These are phyloP conservation scores for Actenoides lindsayi DNA, from an alignment of 2,113 vertebrate species.

Conservation along the genomic window DNA sequence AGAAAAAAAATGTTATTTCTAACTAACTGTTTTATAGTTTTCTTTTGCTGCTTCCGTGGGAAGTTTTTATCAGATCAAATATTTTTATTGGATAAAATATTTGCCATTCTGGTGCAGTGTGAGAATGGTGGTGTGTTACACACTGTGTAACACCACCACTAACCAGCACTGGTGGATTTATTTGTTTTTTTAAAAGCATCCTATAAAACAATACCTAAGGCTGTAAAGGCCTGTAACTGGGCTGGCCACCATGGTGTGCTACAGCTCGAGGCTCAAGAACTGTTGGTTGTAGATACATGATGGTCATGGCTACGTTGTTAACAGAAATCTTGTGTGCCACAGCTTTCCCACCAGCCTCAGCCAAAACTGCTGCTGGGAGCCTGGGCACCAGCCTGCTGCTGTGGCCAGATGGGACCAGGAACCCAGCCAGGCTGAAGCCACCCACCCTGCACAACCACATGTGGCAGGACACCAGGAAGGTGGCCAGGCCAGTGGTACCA, in stretches of 20 bases:
- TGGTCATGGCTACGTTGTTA: fast-evolving
- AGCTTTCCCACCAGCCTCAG: background rate
- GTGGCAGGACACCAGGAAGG: background rate
- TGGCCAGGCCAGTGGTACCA: fast-evolving
- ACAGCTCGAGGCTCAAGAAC: background rate
- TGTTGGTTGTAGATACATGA: background rate
- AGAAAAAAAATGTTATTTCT: background rate
- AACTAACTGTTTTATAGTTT: background rate
- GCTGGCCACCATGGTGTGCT: background rate
- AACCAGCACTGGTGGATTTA: background rate
- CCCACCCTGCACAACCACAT: background rate
- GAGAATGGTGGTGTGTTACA: background rate
- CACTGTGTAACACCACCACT: background rate
- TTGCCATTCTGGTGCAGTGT: background rate
- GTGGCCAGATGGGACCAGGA: background rate
- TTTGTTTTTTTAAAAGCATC: background rate
- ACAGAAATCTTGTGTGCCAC: background rate
- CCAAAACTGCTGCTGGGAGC: background rate
- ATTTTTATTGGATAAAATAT: background rate
- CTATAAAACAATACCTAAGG: background rate
- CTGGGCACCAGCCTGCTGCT: no score
- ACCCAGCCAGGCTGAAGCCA: background rate
- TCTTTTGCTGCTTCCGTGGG: background rate
- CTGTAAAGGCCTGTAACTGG: background rate
- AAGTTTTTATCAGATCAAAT: background rate